Evolutionary conservation across 2,888 invertebrate species (phyloP).

Genomic region (Limnephilus auricula): DNA sequence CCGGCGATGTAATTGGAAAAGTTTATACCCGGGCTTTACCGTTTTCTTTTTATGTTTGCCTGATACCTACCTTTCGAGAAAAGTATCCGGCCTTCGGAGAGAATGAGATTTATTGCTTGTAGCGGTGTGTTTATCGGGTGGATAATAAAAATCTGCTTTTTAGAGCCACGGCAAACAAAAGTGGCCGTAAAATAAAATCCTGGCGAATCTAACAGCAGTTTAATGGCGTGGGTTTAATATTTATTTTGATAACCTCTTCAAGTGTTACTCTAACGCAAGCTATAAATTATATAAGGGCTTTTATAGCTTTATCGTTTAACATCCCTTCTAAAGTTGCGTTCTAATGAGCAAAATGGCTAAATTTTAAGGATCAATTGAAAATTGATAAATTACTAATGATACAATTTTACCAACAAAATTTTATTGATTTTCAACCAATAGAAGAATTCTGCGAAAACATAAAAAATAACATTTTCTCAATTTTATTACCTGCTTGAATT

Average conservation of each 20-base stretch:
- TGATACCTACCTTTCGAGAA: constrained; percentile 50
- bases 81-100: constrained; percentile 21
- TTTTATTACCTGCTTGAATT: too few relatives aligned
- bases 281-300: not conserved
- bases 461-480: too few relatives aligned
- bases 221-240: constrained; percentile 56
- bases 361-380: not conserved
- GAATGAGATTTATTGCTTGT: constrained; percentile 57
- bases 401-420: not conserved
- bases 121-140: constrained; percentile 42
- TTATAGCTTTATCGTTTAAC: not conserved
- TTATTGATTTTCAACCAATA: not conserved
- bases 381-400: not conserved
- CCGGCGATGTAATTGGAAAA: constrained; percentile 63
- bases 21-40: constrained; percentile 57
- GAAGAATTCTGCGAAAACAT: too few relatives aligned
- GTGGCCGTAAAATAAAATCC: constrained; percentile 43
- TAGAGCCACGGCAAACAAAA: constrained; percentile 3
- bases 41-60: constrained; percentile 59
- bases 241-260: constrained; percentile 49
- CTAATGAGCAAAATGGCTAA: not conserved
- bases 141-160: constrained; percentile 58
- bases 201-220: not conserved
- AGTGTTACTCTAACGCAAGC: constrained; percentile 57
- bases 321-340: not conserved